Conservation (phyloP, 2,888 invertebrate species). For the Terebella lapidaria region DNA sequence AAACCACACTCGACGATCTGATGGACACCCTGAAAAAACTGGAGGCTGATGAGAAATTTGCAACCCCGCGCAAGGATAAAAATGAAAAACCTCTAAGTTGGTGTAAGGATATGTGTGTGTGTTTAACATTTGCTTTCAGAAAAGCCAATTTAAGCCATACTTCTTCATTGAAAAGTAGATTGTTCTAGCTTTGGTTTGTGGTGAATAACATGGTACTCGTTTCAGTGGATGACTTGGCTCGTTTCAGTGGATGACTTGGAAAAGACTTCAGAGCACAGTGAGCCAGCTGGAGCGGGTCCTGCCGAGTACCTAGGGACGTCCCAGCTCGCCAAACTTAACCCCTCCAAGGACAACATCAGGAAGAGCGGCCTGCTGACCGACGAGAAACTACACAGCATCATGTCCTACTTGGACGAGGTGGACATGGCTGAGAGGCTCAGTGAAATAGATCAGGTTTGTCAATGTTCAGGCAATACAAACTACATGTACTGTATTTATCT, state of each 20-base stretch:
- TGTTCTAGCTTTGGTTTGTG: too few species aligned
- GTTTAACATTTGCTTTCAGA: too few species aligned
- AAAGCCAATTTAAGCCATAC: too few species aligned
- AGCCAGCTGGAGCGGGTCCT: not conserved
- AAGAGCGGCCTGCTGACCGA: slow-evolving; percentile 39
- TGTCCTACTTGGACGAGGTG: slow-evolving; percentile 50
- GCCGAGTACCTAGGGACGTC: too few species aligned
- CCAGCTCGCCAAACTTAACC: too few species aligned
- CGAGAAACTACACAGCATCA: slow-evolving; percentile 48
- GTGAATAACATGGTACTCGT: not conserved
- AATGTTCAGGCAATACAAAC: too few species aligned
- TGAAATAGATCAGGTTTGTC: slow-evolving; percentile 43
- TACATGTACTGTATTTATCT: too few species aligned
- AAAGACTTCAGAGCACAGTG: not conserved
- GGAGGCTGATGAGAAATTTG: slow-evolving; percentile 47
- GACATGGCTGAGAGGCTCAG: slow-evolving; percentile 33
- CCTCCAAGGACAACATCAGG: slow-evolving; percentile 31
- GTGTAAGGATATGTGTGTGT: slow-evolving; percentile 34
- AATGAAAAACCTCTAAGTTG: slow-evolving; percentile 27
- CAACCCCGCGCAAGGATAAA: slow-evolving; percentile 11
- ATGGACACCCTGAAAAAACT: slow-evolving; percentile 48
- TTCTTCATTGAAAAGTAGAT: too few species aligned
- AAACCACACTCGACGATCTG: slow-evolving; percentile 45
- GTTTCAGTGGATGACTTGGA: not conserved
- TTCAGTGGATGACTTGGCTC: not conserved